phyloP scores from a whole-genome alignment of 1,140 invertebrate genomes.

The Latrodectus geometricus region DNA sequence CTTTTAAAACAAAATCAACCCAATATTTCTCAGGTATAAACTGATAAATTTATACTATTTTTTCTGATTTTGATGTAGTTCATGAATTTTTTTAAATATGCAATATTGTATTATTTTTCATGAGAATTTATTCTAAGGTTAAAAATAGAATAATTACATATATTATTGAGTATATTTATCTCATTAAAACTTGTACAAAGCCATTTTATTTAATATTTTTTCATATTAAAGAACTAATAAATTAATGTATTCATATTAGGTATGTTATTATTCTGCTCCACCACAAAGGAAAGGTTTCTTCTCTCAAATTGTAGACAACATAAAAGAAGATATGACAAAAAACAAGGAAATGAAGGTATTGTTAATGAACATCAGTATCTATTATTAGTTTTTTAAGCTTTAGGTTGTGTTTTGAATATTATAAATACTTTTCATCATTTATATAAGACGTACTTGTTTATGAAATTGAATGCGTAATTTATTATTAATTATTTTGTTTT shows the following conservation, averaged over 20 bases:
- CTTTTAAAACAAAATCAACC: not conserved
- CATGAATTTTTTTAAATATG: not conserved
- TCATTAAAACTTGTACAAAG: no score
- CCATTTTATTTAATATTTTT: no score
- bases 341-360: slow-evolving; percentile 96
- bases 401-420: no score
- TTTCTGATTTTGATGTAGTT: not conserved
- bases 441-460: no score
- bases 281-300: slow-evolving; percentile 76
- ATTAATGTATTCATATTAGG: not conserved
- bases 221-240: no score
- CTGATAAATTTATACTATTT: not conserved
- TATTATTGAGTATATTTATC: no score
- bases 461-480: no score
- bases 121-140: no score
- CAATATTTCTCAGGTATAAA: not conserved
- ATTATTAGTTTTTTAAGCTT: no score
- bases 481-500: not conserved
- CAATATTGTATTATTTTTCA: not conserved
- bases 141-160: no score
- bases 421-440: no score
- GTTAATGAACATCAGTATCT: not conserved
- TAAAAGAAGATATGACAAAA: slow-evolving; percentile 92
- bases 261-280: slow-evolving; percentile 30
- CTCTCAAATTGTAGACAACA: slow-evolving; percentile 90